Base-by-base conservation (phyloP, 2,888 invertebrate species). In the Conistra vaccinii region DNA sequence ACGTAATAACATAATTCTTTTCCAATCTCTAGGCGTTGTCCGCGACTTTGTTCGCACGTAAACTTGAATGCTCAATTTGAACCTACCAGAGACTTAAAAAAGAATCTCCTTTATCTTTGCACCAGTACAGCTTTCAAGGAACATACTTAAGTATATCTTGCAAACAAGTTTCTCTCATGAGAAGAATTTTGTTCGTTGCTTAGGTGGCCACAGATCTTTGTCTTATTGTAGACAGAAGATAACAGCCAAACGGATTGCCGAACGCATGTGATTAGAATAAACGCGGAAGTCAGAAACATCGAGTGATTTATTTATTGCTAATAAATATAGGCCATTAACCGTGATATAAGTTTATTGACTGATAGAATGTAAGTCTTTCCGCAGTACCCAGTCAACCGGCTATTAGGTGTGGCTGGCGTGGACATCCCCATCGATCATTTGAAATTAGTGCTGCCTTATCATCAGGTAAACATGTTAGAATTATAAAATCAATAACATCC, bases 351-450 rank as follows among this genome's bases (percentile, higher is more conserved):
- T 23, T 73, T 29, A 60, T 39, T 73, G 55, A 63, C 53, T 63
- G 45, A 65, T 69, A 78, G 14, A 72, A 61, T 39, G 26, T 60
- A 39, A 60, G 26, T 62, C 45, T 66, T 74, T 86, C 53, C 67
- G 58, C 92, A 96, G 95, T 96, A 96, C 74, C 96, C 96, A 5
- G 95, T 95, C 0, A 95, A 96, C 65, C 90, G 96, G 23, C 90
- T 96, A 6, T 86, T 96, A 57, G 96, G 96, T 14, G 96, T 96
- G 0, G 96, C 95, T 2, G 96, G 96, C 0, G 93, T 96, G 10
- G 96, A 96, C 73, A 96, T 96, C 63, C 96, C 96, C 4, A 89
- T 96, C 73, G 95, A 96, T 73, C 95, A 96, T 80, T 83, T 96
- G 81, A 96, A 95, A 86, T 81, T 95, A 51, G 83, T 93, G 61